phyloP scores from a whole-genome alignment of 2,797 vertebrate species.

The Enteromius fasciolatus region DNA sequence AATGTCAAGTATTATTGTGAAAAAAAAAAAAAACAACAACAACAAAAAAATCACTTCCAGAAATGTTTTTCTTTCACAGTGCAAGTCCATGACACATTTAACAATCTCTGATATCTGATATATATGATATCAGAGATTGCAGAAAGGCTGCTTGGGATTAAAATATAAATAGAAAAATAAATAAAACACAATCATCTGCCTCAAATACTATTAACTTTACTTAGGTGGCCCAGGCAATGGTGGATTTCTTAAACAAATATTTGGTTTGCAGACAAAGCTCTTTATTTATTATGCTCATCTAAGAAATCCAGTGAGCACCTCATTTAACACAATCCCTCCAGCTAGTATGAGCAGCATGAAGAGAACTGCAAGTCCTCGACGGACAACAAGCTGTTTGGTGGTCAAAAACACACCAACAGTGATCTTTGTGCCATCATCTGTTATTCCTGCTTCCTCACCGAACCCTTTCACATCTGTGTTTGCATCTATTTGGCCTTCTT shows the following conservation, averaged over 20 bases:
- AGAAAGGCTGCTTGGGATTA: neutral
- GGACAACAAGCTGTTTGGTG: constrained; percentile 69
- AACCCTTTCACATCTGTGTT: constrained; percentile 51
- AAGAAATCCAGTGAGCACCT: constrained; percentile 65
- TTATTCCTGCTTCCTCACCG: neutral
- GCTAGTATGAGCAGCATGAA: constrained; percentile 71
- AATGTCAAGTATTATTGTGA: neutral
- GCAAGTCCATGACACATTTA: neutral
- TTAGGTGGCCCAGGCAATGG: neutral
- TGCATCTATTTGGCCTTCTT: constrained; percentile 23
- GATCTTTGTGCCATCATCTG: neutral
- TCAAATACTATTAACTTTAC: neutral
- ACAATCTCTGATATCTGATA: no score
- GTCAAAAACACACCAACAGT: constrained; percentile 54
- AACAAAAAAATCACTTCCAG: neutral
- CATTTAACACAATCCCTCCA: constrained; percentile 68
- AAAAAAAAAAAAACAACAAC: neutral
- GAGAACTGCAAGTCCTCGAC: constrained; percentile 65
- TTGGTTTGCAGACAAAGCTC: neutral
- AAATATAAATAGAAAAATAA: neutral
- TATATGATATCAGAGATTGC: neutral
- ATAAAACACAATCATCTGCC: neutral
- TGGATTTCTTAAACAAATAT: neutral
- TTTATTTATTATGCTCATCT: constrained; percentile 29
- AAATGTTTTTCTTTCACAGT: neutral